Evolutionary conservation across 2,113 vertebrate species (phyloP).

Genomic region (Albula glossodonta): DNA sequence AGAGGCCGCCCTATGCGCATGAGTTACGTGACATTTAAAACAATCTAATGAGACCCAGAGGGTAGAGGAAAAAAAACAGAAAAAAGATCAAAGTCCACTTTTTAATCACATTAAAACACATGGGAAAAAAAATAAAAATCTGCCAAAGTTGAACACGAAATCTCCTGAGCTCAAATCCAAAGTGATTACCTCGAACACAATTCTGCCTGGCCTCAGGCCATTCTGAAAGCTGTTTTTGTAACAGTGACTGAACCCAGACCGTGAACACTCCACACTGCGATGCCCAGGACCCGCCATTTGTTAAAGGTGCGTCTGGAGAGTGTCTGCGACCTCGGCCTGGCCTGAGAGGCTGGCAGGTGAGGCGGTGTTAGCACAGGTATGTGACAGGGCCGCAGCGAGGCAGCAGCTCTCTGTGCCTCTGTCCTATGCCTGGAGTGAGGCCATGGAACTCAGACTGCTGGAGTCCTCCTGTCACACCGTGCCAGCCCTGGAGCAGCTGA

Average conservation of each 20-base stretch:
- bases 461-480: too few species aligned
- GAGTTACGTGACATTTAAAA: neutral
- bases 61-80: neutral
- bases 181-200: slow-evolving; percentile 13
- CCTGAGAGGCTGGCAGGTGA: too few species aligned
- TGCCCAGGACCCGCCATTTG: neutral
- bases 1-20: neutral
- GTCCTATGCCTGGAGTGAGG: too few species aligned
- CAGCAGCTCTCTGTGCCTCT: too few species aligned
- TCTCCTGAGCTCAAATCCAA: neutral
- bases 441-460: too few species aligned
- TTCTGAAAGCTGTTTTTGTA: slow-evolving; percentile 1
- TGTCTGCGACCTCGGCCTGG: too few species aligned
- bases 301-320: too few species aligned
- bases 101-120: slow-evolving; percentile 2
- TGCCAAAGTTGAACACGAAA: slow-evolving; percentile 11
- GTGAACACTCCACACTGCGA: neutral
- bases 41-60: neutral
- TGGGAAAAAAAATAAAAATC: neutral
- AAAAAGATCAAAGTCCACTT: slow-evolving; percentile 23
- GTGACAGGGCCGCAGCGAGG: too few species aligned
- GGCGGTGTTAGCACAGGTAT: too few species aligned
- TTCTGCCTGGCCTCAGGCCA: too few species aligned
- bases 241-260: neutral
- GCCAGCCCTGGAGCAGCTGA: neutral